phyloP scores from a whole-genome alignment of 2,113 vertebrate genomes.

The Mohoua ochrocephala region DNA sequence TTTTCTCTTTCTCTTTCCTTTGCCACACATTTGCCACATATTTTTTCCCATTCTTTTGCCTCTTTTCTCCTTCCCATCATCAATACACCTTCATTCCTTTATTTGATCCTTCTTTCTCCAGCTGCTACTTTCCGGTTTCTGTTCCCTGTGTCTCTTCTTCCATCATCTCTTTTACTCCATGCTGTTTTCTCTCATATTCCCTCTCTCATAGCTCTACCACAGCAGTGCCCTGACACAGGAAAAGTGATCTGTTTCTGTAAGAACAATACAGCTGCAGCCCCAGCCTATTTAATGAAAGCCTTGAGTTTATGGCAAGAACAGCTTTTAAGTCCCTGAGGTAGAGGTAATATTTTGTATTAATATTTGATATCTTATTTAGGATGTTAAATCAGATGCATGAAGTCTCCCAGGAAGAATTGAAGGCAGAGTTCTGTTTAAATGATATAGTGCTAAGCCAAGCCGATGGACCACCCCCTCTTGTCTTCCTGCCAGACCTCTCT shows the following conservation, averaged over 20 bases:
- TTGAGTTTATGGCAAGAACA: conserved; percentile 2
- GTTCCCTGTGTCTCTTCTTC: not conserved
- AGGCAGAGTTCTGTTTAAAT: conserved; percentile 33
- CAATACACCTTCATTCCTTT: not conserved
- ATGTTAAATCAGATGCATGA: conserved; percentile 55
- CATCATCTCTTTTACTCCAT: not conserved
- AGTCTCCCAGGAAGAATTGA: conserved; percentile 1
- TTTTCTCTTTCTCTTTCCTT: not conserved
- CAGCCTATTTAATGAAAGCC: conserved; percentile 52
- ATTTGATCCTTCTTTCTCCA: not conserved
- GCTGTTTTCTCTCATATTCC: not conserved
- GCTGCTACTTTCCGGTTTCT: not conserved
- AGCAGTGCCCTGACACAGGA: conserved; percentile 4
- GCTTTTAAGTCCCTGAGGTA: conserved; percentile 42
- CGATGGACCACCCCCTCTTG: not conserved
- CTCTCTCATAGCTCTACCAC: not conserved
- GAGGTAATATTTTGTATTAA: conserved; percentile 62
- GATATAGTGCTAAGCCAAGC: not conserved
- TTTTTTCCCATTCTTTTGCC: not conserved
- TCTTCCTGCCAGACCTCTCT: not conserved
- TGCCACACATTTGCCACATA: not conserved
- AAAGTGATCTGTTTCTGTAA: conserved; percentile 8
- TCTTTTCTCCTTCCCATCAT: not conserved
- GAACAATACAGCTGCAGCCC: conserved; percentile 31
- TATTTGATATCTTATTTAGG: conserved; percentile 65